phyloP scores from a whole-genome alignment of 2,888 invertebrate genomes.

The Meta bourneti region DNA sequence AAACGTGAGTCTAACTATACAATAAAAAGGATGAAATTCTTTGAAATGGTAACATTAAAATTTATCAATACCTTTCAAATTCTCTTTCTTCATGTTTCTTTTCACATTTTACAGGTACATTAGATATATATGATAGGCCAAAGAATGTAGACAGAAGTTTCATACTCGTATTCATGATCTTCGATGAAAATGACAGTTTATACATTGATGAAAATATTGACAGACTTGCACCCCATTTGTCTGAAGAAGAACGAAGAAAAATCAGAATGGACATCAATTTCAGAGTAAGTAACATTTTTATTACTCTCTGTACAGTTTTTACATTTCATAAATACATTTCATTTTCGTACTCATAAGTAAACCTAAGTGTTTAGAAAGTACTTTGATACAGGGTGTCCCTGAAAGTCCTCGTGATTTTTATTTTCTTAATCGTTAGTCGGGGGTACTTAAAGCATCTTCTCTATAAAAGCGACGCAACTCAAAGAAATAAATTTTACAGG shows the following conservation, averaged over 20 bases:
- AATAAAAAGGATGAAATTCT: not conserved
- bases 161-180: conserved; percentile 78
- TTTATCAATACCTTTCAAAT: too few species aligned
- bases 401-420: too few species aligned
- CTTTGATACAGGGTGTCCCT: too few species aligned
- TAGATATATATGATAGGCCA: conserved; percentile 71
- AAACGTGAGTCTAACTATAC: not conserved
- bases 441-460: too few species aligned
- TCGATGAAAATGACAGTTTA: conserved; percentile 79
- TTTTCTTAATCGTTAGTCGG: too few species aligned
- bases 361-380: too few species aligned
- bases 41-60: too few species aligned
- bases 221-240: conserved; percentile 76
- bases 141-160: conserved; percentile 78
- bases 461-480: too few species aligned
- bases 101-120: conserved; percentile 54
- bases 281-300: conserved; percentile 58
- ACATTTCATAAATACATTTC: not conserved
- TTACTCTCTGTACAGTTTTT: too few species aligned
- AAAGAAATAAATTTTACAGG: too few species aligned
- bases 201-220: conserved; percentile 79
- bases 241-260: conserved; percentile 64
- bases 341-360: too few species aligned
- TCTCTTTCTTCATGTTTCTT: not conserved
- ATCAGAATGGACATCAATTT: conserved; percentile 68